Conservation (phyloP, 1,140 invertebrate species). For the Eriosoma lanigerum region DNA sequence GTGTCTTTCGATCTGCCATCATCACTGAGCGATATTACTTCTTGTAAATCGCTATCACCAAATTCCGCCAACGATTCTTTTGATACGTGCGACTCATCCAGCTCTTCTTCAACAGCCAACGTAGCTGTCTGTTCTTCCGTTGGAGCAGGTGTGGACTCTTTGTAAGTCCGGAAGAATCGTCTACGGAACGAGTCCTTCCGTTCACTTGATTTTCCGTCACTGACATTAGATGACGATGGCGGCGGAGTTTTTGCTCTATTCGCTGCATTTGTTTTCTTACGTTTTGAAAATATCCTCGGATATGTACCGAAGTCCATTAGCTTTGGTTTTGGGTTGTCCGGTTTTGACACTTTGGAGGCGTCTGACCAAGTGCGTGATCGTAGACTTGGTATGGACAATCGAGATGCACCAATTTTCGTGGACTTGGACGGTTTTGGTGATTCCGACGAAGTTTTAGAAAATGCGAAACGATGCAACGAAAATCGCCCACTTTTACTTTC, state of each 20-base stretch:
- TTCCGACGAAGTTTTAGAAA: conserved; percentile 58
- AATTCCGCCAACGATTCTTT: conserved; percentile 54
- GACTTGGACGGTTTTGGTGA: conserved; percentile 57
- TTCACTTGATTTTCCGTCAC: background rate
- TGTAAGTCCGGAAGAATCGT: conserved; percentile 17
- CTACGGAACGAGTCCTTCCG: conserved; percentile 45
- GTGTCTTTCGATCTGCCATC: conserved; percentile 39
- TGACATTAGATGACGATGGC: conserved; percentile 43
- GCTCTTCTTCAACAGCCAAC: conserved; percentile 53
- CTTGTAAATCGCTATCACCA: conserved; percentile 54
- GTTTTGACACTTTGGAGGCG: conserved; percentile 46
- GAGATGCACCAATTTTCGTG: conserved; percentile 12
- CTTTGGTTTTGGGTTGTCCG: conserved; percentile 54
- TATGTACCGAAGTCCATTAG: conserved; percentile 67
- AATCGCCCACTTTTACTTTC: conserved; percentile 53
- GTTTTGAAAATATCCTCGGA: conserved; percentile 67
- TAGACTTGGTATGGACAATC: conserved; percentile 5
- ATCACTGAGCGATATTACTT: conserved; percentile 51
- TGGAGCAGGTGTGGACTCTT: conserved; percentile 25
- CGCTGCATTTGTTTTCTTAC: conserved; percentile 61
- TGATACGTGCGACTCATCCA: conserved; percentile 23
- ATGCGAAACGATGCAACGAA: conserved; percentile 5
- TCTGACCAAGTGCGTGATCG: conserved; percentile 47
- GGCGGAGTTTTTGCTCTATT: conserved; percentile 52
- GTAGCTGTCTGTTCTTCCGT: conserved; percentile 39